phyloP scores from a whole-genome alignment of 2,797 vertebrate genomes.

The Paratrypauchen microcephalus region DNA sequence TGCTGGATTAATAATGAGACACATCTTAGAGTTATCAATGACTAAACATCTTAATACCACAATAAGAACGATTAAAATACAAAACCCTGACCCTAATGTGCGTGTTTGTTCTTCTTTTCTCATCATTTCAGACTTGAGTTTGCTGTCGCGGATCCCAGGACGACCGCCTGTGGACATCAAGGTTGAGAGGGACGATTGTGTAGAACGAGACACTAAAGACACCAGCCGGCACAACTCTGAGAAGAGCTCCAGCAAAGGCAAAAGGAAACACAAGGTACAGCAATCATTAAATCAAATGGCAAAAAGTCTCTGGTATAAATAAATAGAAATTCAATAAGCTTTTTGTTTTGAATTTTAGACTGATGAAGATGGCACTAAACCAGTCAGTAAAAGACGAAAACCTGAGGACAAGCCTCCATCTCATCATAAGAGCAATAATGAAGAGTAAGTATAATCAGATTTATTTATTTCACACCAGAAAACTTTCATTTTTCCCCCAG shows the following conservation, averaged over 20 bases:
- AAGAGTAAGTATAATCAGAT: slow-evolving; percentile 85
- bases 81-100: background rate
- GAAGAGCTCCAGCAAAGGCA: slow-evolving; percentile 88
- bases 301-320: background rate
- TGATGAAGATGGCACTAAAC: slow-evolving; percentile 87
- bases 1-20: background rate
- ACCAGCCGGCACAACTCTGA: slow-evolving; percentile 87
- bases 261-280: slow-evolving; percentile 93
- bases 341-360: slow-evolving; percentile 72
- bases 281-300: background rate
- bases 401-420: slow-evolving; percentile 87
- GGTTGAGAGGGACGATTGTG: slow-evolving; percentile 84
- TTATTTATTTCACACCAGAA: too few relatives aligned
- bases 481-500: too few relatives aligned
- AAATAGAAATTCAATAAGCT: background rate
- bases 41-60: background rate
- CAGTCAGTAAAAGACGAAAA: slow-evolving; percentile 91
- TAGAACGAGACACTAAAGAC: slow-evolving; percentile 86
- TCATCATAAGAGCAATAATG: slow-evolving; percentile 89
- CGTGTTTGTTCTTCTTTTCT: slow-evolving; percentile 25
- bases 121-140: slow-evolving; percentile 82
- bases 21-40: background rate
- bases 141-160: slow-evolving; percentile 91
- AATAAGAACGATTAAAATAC: background rate
- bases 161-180: slow-evolving; percentile 84